Conservation (phyloP, 2,113 vertebrate species). For the Microtus oregoni region DNA sequence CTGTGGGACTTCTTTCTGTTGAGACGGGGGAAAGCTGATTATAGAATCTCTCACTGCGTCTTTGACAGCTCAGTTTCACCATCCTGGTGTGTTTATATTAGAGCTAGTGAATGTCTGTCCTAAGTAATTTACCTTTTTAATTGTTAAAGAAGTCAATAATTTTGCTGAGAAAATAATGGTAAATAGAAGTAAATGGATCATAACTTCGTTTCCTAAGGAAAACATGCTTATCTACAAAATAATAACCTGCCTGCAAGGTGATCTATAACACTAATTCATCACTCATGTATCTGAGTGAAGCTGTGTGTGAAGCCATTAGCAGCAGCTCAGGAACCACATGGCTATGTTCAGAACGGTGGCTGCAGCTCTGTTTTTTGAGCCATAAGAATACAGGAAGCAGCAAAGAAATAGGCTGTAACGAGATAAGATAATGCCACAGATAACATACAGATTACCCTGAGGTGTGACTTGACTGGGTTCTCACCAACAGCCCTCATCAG, state of each 20-base stretch:
- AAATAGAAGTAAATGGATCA: neutral
- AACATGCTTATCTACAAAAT: rapidly evolving
- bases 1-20: rapidly evolving
- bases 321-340: neutral
- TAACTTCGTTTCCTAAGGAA: neutral
- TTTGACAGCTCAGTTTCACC: neutral
- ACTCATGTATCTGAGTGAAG: neutral
- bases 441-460: neutral
- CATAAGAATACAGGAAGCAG: neutral
- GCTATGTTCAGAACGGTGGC: neutral
- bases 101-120: neutral
- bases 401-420: neutral
- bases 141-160: neutral
- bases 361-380: neutral
- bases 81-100: neutral
- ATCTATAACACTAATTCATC: no score
- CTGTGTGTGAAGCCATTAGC: rapidly evolving
- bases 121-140: neutral
- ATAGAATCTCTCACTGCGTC: rapidly evolving
- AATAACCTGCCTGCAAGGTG: rapidly evolving
- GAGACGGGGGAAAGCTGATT: no score
- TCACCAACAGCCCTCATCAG: neutral
- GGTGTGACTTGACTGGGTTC: neutral
- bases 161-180: neutral
- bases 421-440: no score